Evolutionary conservation across 2,113 vertebrate species (phyloP).

Genomic region (Circaetus cinerascens): DNA sequence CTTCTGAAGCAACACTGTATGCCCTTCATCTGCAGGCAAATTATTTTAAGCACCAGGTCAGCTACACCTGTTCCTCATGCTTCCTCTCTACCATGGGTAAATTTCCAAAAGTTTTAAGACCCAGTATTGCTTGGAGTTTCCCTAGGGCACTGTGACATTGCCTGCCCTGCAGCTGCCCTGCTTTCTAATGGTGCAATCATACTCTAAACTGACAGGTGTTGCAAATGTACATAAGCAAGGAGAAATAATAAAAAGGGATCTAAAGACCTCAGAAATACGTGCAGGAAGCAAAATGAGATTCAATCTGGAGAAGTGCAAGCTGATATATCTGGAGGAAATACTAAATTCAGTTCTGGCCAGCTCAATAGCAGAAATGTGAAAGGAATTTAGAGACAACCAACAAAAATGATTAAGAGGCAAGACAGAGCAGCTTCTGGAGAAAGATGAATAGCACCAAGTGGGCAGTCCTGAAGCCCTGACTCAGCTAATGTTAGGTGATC

Average conservation of each 20-base stretch:
- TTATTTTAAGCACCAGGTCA: not conserved
- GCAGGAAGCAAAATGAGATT: conserved; percentile 44
- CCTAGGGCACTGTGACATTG: not conserved
- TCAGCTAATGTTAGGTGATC: not conserved
- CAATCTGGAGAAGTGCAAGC: not conserved
- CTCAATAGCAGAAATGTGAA: not conserved
- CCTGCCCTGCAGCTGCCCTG: not conserved
- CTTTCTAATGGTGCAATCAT: not conserved
- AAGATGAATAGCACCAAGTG: not conserved
- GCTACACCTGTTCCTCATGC: not conserved
- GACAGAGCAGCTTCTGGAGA: not conserved
- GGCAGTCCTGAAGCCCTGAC: not conserved
- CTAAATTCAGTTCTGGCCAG: conserved; percentile 8
- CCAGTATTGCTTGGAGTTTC: not conserved
- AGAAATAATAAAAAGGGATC: conserved; percentile 54
- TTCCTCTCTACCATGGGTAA: not conserved
- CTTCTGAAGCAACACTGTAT: not conserved
- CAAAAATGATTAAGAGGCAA: not conserved
- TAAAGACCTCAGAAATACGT: conserved; percentile 16
- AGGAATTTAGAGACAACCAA: not conserved
- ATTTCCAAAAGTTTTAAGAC: not conserved
- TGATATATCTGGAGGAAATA: conserved; percentile 27
- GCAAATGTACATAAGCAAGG: not conserved
- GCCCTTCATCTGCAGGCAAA: not conserved
- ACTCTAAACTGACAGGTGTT: conserved; percentile 18